These are phyloP conservation scores for Orchesellides sinensis DNA, from an alignment of 2,888 invertebrate species.

Conservation along the genomic window DNA sequence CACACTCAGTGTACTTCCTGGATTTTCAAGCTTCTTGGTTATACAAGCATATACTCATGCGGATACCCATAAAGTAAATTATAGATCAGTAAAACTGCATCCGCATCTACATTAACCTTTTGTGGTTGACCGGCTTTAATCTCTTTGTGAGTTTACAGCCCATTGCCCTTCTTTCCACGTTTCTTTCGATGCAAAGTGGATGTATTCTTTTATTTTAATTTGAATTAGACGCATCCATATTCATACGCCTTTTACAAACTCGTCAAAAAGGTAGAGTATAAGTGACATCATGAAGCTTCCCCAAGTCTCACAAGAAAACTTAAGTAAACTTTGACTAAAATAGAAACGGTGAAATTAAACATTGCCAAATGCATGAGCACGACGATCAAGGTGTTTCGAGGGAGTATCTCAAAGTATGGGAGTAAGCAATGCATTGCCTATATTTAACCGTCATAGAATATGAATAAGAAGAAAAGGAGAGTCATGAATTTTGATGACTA, in stretches of 20 bases:
- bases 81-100: conserved; percentile 16
- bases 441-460: background rate
- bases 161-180: conserved; percentile 39
- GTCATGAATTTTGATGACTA: conserved; percentile 64
- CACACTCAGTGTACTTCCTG: background rate
- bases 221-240: conserved; percentile 58
- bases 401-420: conserved; percentile 38
- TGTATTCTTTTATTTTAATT: conserved; percentile 47
- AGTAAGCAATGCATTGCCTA: conserved; percentile 34
- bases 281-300: no score
- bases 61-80: background rate
- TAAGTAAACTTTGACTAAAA: background rate
- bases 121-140: conserved; percentile 14
- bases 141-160: conserved; percentile 34
- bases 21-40: background rate
- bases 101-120: conserved; percentile 42
- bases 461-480: conserved; percentile 31
- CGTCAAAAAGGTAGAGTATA: no score
- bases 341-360: conserved; percentile 41
- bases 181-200: conserved; percentile 1
- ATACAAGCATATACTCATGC: background rate
- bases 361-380: background rate
- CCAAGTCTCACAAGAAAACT: background rate
- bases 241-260: conserved; percentile 47
- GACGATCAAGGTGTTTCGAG: conserved; percentile 48